Conservation (phyloP, 1,140 invertebrate species). For the Lineus longissimus region DNA sequence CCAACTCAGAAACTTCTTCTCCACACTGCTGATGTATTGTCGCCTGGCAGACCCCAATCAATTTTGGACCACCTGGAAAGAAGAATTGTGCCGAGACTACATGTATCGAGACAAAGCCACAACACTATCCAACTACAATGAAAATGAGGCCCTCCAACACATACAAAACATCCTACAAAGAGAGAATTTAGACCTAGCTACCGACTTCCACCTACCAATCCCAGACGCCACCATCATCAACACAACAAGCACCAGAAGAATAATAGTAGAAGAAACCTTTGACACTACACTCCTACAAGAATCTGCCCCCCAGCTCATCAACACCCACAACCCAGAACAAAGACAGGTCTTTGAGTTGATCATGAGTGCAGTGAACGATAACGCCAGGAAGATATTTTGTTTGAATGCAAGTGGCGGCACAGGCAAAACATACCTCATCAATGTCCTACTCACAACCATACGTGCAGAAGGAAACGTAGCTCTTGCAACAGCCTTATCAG, state of each 20-base stretch:
- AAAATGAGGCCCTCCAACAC: neutral
- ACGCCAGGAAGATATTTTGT: neutral
- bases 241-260: neutral
- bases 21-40: too few relatives aligned
- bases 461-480: neutral
- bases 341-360: neutral
- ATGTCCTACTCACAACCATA: neutral
- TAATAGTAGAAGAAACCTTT: neutral
- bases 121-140: neutral
- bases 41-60: too few relatives aligned
- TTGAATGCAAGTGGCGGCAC: slow-evolving; percentile 3
- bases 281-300: neutral
- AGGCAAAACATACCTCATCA: neutral
- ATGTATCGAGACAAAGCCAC: too few relatives aligned
- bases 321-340: neutral
- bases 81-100: too few relatives aligned
- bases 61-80: too few relatives aligned
- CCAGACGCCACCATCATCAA: neutral
- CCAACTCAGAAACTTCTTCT: too few relatives aligned
- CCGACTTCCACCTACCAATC: neutral
- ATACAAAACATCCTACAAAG: neutral
- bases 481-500: slow-evolving; percentile 24
- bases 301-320: neutral
- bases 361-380: neutral
- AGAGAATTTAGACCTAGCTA: neutral